Base-by-base conservation (phyloP, 2,113 vertebrate genomes). In the Oreochromis tanganicae region DNA sequence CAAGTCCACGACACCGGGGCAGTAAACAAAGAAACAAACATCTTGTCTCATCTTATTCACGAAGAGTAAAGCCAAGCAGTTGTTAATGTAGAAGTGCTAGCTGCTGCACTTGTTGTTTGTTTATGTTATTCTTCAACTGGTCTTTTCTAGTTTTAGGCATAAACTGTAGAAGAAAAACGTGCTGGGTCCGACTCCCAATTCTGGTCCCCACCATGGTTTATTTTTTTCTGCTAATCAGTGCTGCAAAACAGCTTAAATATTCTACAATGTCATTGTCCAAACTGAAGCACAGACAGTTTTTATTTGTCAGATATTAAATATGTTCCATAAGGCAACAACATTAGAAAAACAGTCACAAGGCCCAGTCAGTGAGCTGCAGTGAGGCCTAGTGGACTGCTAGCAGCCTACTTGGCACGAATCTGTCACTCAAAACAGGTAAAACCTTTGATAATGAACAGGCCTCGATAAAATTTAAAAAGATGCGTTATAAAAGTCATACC, bases 121-220 rank as follows among this genome's bases (percentile, higher is more conserved):
- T 27, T 38, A 43, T 24, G 66, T 27, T 43, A 21, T 2, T 66
- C 19, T 21, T 71, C 7, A 71, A 16, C 38, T 43, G 66, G n/a
- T 24, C 12, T 9, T 71, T 27, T 71, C n/a, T 71, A 71, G 38
- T 43, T 71, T 71, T 71, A 71, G 38, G 3, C 5, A 73, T 0
- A 73, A 16, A 71, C 14, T 71, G n/a, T 16, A 1, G 1, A 71
- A 71, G 36, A 41, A 71, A 71, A 43, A 21, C 0, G 3, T 5
- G 21, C 38, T 43, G 2, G 66, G n/a, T 24, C 19, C 10, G 0
- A 43, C 36, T 24, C 36, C 36, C n/a, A 43, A 24, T 24, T 3
- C 38, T 43, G 66, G 38, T 27, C 2, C 7, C 21, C 13, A 46
- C 21, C 13, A 46, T 4, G n/a, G 0, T 10, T 0, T 4, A 9